phyloP scores from a whole-genome alignment of 2,888 invertebrate species.

The Acrobeloides nanus region DNA sequence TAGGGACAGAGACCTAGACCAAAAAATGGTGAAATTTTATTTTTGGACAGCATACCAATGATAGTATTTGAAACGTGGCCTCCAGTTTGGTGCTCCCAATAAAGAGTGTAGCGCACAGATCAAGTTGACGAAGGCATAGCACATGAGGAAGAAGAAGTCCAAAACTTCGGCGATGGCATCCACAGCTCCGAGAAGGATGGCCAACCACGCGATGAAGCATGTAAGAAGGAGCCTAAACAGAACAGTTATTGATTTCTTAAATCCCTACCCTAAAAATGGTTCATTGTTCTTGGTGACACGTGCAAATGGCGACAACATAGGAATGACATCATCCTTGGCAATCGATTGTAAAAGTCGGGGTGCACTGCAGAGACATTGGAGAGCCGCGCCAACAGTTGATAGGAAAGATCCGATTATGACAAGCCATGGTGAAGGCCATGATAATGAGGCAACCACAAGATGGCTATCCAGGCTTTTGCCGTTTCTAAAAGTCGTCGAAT shows the following conservation, averaged over 20 bases:
- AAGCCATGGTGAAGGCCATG: conserved; percentile 98
- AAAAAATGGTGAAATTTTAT: conserved; percentile 15
- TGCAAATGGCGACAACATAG: conserved; percentile 84
- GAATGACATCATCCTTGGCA: conserved; percentile 92
- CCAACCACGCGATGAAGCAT: conserved; percentile 60
- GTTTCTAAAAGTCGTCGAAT: conserved; percentile 63
- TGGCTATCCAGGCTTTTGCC: conserved; percentile 92
- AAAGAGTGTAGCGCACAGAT: conserved; percentile 96
- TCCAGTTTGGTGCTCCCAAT: conserved; percentile 87
- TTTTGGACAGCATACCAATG: conserved; percentile 70
- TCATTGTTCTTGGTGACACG: conserved; percentile 91
- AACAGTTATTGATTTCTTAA: conserved; percentile 3
- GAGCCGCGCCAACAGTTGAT: conserved; percentile 91
- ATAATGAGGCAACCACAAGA: conserved; percentile 88
- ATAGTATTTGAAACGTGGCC: conserved; percentile 93
- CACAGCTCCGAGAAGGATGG: conserved; percentile 83
- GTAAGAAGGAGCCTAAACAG: conserved; percentile 71
- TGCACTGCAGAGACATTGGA: conserved; percentile 72
- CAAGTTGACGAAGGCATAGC: conserved; percentile 97
- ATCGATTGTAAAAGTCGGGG: conserved; percentile 74
- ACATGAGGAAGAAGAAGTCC: conserved; percentile 87
- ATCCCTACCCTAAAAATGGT: conserved; percentile 69
- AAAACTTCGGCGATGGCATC: conserved; percentile 85
- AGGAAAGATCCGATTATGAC: conserved; percentile 93
- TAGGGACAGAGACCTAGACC: conserved; percentile 70